Conservation (phyloP, 2,113 vertebrate species). For the Gavialis gangeticus region DNA sequence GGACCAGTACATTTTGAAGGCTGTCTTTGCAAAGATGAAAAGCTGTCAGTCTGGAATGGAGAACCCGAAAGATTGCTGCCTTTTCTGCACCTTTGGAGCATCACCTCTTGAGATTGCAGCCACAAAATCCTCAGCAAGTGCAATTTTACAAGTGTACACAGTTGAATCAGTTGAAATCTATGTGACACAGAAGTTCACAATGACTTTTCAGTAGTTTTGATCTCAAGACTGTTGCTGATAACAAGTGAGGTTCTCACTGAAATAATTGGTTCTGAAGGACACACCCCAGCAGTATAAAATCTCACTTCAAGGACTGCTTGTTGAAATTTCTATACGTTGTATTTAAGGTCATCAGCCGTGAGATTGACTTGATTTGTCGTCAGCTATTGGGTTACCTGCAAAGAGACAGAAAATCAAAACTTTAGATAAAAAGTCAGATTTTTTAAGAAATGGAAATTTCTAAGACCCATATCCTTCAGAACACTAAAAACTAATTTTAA, state of each 20-base stretch:
- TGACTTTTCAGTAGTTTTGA: constrained; percentile 68
- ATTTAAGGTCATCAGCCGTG: constrained; percentile 62
- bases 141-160: constrained; percentile 65
- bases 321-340: constrained; percentile 52
- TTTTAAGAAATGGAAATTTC: constrained; percentile 6
- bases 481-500: not conserved
- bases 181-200: constrained; percentile 67
- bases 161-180: constrained; percentile 70
- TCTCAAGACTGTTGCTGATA: constrained; percentile 63
- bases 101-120: constrained; percentile 33
- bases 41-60: constrained; percentile 35
- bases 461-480: constrained; percentile 1
- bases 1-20: constrained; percentile 48
- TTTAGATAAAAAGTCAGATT: not conserved
- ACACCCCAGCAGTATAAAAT: constrained; percentile 68
- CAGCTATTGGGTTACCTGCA: constrained; percentile 83
- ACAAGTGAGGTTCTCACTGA: constrained; percentile 61
- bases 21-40: constrained; percentile 66
- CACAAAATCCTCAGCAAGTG: constrained; percentile 66
- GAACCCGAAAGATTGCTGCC: constrained; percentile 33
- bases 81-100: constrained; percentile 59
- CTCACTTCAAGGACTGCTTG: constrained; percentile 67
- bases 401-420: constrained; percentile 71
- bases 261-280: constrained; percentile 59
- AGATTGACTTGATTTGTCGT: constrained; percentile 74